phyloP scores from a whole-genome alignment of 1,140 invertebrate species.

The Phortica variegata region DNA sequence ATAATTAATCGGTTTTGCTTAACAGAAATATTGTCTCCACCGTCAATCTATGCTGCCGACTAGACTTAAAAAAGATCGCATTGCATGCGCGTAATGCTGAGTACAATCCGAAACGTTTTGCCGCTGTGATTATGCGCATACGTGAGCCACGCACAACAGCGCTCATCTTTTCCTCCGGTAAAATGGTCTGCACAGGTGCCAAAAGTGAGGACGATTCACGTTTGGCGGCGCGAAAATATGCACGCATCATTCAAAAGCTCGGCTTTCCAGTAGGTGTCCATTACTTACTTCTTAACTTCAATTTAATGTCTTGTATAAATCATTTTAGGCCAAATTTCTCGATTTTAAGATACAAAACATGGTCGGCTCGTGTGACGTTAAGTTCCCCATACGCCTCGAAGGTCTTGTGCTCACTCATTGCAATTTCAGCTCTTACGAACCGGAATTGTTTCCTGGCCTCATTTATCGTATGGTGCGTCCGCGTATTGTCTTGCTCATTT shows the following conservation, averaged over 20 bases:
- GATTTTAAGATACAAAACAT: conserved; percentile 99
- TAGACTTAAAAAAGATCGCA: conserved; percentile 97
- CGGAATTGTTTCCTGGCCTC: conserved; percentile 94
- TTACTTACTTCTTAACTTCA: no score
- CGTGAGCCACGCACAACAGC: conserved; percentile 98
- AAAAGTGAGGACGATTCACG: conserved; percentile 98
- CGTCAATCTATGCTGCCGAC: conserved; percentile 93
- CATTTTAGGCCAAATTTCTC: conserved; percentile 95
- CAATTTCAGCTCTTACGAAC: conserved; percentile 96
- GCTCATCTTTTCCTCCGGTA: conserved; percentile 98
- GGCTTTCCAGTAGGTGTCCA: conserved; percentile 78
- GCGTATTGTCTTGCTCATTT: conserved; percentile 97
- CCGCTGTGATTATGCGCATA: conserved; percentile 99
- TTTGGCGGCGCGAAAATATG: conserved; percentile 97
- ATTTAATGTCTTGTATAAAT: conserved; percentile 20
- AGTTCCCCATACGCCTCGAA: conserved; percentile 97
- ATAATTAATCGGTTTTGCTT: conserved; percentile 34
- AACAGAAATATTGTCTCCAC: conserved; percentile 95
- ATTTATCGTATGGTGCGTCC: conserved; percentile 99
- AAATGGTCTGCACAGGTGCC: conserved; percentile 99
- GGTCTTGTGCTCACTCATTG: conserved; percentile 94
- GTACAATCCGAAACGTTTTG: conserved; percentile 99
- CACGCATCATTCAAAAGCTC: conserved; percentile 98
- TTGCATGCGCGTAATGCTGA: conserved; percentile 99
- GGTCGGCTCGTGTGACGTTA: conserved; percentile 99